Evolutionary conservation across 1,140 invertebrate species (phyloP).

Genomic region (Piezodorus guildinii): DNA sequence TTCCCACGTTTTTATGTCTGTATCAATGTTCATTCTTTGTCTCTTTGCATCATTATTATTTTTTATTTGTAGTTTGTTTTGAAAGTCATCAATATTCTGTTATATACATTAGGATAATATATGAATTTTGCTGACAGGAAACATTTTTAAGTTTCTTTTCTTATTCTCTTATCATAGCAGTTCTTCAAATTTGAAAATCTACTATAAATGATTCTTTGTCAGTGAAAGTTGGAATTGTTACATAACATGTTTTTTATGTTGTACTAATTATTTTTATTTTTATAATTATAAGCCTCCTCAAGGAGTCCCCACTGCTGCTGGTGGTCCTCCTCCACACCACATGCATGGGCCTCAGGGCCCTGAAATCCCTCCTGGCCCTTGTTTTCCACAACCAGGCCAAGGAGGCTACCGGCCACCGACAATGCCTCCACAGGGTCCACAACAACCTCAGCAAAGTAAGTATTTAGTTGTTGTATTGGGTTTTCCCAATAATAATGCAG

Average conservation of each 20-base stretch:
- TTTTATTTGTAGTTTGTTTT: no score
- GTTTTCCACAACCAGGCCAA: neutral
- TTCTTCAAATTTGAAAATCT: no score
- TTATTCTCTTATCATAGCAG: no score
- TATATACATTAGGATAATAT: no score
- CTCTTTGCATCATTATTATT: no score
- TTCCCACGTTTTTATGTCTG: no score
- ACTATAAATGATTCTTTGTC: no score
- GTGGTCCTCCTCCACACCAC: slow-evolving; percentile 19
- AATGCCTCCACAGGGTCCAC: slow-evolving; percentile 14
- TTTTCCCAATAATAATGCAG: no score
- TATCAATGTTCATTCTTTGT: no score
- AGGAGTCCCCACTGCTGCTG: slow-evolving; percentile 16
- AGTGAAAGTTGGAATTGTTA: neutral
- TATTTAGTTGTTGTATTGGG: neutral
- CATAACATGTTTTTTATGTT: neutral
- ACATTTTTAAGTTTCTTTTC: no score
- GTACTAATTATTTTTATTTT: neutral
- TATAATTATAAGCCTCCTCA: slow-evolving; percentile 23
- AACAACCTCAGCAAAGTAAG: slow-evolving; percentile 21
- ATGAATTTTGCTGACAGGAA: no score
- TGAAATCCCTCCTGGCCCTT: neutral
- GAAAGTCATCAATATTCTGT: no score
- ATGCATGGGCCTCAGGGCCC: slow-evolving; percentile 22
- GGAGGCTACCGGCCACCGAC: slow-evolving; percentile 15